Percentiles rank a stretch among this genome's conserved stretches.
Evolutionary conservation across 2,888 invertebrate species (phyloP).

Genomic region (Frankliniella intonsa): DNA sequence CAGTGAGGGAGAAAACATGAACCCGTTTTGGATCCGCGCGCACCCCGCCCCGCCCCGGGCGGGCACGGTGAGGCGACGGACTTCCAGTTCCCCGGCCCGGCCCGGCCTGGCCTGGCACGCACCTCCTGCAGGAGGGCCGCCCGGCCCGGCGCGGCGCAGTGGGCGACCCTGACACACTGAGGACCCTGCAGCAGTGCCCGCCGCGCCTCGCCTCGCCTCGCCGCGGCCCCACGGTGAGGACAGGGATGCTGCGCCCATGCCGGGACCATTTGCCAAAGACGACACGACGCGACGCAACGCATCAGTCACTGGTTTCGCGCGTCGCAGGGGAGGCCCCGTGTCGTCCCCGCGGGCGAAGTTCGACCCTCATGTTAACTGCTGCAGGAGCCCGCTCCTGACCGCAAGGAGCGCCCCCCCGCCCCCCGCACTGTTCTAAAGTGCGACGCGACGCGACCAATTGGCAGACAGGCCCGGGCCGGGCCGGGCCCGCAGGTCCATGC

Average conservation of each 20-base stretch:
- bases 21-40: background rate
- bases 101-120: background rate
- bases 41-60: background rate
- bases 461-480: too few species aligned
- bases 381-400: too few species aligned
- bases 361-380: too few species aligned
- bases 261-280: background rate
- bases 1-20: too few species aligned
- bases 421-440: too few species aligned
- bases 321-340: too few species aligned
- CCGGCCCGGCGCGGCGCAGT: background rate
- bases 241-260: background rate
- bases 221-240: too few species aligned
- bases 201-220: background rate
- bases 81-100: background rate
- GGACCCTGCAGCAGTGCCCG: background rate
- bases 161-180: background rate
- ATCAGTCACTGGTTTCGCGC: too few species aligned
- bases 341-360: too few species aligned
- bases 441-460: too few species aligned
- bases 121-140: background rate
- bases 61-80: background rate
- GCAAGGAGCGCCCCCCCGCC: too few species aligned
- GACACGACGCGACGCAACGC: background rate
- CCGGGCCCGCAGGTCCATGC: too few species aligned